These are phyloP conservation scores for Cheilosia grossa DNA, from an alignment of 2,888 invertebrate genomes.

Conservation along the genomic window DNA sequence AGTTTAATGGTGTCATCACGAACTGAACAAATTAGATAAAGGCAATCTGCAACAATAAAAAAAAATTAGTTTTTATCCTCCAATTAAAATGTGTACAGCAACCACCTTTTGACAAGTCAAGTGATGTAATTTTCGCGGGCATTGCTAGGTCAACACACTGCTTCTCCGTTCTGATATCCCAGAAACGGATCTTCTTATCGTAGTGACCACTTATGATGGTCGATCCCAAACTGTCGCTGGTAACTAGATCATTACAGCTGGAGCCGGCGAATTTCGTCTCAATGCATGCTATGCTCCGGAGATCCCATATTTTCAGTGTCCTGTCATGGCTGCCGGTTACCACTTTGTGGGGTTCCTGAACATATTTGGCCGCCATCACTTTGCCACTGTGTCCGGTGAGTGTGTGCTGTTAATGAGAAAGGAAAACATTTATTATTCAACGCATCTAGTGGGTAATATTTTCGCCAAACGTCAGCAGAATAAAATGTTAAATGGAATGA, in stretches of 20 bases:
- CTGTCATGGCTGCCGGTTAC: slow-evolving; percentile 99
- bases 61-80: neutral
- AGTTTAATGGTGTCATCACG: slow-evolving; percentile 97
- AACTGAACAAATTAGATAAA: slow-evolving; percentile 95
- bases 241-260: slow-evolving; percentile 98
- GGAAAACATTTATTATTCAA: neutral
- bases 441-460: too few relatives aligned
- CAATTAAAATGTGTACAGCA: neutral
- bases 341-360: slow-evolving; percentile 95
- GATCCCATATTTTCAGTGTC: slow-evolving; percentile 99
- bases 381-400: slow-evolving; percentile 93
- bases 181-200: slow-evolving; percentile 98
- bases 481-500: neutral
- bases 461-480: too few relatives aligned
- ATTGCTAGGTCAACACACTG: slow-evolving; percentile 93
- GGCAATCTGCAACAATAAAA: slow-evolving; percentile 88
- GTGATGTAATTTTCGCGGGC: slow-evolving; percentile 96
- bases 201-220: slow-evolving; percentile 98
- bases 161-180: slow-evolving; percentile 96
- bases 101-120: slow-evolving; percentile 94
- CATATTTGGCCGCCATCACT: slow-evolving; percentile 98
- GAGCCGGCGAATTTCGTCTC: slow-evolving; percentile 98
- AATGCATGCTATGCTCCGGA: slow-evolving; percentile 95
- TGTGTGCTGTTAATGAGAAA: slow-evolving; percentile 80
- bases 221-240: slow-evolving; percentile 91